A percentile compares a stretch with the other conserved stretches of the same genome.
These are phyloP conservation scores for Galerucella nymphaeae DNA, from an alignment of 2,888 invertebrate species.

Conservation along the genomic window DNA sequence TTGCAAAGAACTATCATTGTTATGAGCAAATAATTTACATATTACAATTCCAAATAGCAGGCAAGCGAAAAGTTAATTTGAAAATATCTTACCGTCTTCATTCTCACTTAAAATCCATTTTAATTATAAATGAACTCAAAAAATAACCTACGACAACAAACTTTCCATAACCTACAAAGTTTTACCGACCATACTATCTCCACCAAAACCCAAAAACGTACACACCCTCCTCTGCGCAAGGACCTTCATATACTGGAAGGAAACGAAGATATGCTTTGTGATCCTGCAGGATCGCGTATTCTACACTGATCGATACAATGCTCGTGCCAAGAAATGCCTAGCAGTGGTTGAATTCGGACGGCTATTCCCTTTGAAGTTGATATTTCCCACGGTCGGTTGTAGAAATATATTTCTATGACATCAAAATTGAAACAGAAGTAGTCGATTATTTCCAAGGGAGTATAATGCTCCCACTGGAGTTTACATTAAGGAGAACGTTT, in stretches of 20 bases:
- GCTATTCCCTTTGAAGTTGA: too few species aligned
- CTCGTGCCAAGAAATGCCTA: neutral
- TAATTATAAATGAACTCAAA: neutral
- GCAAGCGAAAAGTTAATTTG: neutral
- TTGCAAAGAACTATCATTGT: too few species aligned
- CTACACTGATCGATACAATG: conserved; percentile 23
- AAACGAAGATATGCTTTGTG: conserved; percentile 18
- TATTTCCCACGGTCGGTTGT: too few species aligned
- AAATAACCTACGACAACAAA: neutral
- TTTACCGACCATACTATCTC: conserved; percentile 27
- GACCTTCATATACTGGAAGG: conserved; percentile 27
- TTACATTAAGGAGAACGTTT: too few species aligned
- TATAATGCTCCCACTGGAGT: too few species aligned
- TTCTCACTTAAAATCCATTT: conserved; percentile 11
- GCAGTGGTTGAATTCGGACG: neutral
- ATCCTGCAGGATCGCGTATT: conserved; percentile 28
- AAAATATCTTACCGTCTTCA: neutral
- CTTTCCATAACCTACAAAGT: conserved; percentile 15
- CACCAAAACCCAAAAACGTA: conserved; percentile 16
- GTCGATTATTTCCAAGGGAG: too few species aligned
- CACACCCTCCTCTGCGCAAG: conserved; percentile 32
- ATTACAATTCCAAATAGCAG: neutral
- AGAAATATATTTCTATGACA: too few species aligned
- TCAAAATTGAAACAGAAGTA: too few species aligned
- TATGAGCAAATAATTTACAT: neutral